Evolutionary conservation across 1,140 invertebrate species (phyloP).

Genomic region (Chelonus insularis): DNA sequence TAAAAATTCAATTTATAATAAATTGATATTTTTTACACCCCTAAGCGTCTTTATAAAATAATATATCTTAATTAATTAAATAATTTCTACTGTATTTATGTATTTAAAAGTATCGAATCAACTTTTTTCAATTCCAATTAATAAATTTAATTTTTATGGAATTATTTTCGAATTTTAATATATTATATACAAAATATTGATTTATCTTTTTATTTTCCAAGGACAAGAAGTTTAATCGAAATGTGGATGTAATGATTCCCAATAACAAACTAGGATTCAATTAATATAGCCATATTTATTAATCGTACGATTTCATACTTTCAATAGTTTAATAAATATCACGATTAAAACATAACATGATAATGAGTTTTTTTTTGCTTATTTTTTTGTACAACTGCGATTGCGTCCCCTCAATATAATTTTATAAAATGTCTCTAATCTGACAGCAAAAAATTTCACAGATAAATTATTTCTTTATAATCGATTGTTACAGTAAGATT

Average conservation of each 20-base stretch:
- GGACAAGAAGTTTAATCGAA: too few species aligned
- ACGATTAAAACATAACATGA: slow-evolving; percentile 16
- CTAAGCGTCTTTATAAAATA: too few species aligned
- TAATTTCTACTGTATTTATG: too few species aligned
- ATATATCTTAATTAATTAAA: too few species aligned
- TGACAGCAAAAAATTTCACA: too few species aligned
- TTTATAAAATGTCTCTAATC: too few species aligned
- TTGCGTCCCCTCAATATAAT: slow-evolving; percentile 15
- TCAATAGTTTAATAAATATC: slow-evolving; percentile 12
- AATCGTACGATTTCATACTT: slow-evolving; percentile 19
- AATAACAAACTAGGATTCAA: too few species aligned
- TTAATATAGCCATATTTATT: slow-evolving; percentile 1
- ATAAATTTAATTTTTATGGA: background rate
- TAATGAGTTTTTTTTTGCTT: slow-evolving; percentile 9
- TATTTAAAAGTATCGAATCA: slow-evolving; percentile 26
- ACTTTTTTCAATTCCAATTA: slow-evolving; percentile 21
- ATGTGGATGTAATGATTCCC: too few species aligned
- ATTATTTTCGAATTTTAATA: slow-evolving; percentile 2
- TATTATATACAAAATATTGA: background rate
- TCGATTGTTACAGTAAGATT: too few species aligned
- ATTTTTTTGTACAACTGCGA: slow-evolving; percentile 10
- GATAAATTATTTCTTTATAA: too few species aligned
- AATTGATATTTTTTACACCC: background rate
- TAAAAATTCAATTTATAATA: background rate
- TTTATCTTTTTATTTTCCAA: background rate